phyloP scores from a whole-genome alignment of 2,888 invertebrate species.

The Dyspetes luteomarginatus region DNA sequence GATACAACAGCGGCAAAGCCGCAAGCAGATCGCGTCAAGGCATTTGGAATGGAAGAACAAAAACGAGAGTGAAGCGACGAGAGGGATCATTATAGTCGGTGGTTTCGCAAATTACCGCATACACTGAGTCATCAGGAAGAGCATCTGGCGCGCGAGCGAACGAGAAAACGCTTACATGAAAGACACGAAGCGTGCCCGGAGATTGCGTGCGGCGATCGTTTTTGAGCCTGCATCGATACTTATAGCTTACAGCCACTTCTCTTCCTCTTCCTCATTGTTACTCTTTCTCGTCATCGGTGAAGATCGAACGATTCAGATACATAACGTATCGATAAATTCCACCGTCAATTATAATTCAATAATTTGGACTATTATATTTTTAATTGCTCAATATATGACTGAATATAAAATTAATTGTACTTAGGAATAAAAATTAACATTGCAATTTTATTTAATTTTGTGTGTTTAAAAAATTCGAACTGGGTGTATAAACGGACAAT shows the following conservation, averaged over 20 bases:
- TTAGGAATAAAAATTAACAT: background rate
- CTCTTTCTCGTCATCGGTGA: constrained; percentile 24
- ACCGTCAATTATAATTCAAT: too few species aligned
- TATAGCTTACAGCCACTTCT: background rate
- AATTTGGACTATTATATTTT: too few species aligned
- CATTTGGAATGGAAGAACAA: background rate
- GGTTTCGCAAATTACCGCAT: constrained; percentile 79
- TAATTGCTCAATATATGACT: too few species aligned
- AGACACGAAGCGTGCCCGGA: constrained; percentile 74
- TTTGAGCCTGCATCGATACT: constrained; percentile 33
- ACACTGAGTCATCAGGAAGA: constrained; percentile 71
- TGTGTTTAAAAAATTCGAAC: background rate
- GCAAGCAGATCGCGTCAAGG: constrained; percentile 11
- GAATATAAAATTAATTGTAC: background rate
- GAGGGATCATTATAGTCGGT: constrained; percentile 74
- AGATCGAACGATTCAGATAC: constrained; percentile 47
- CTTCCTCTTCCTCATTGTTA: constrained; percentile 29
- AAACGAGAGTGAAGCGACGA: constrained; percentile 61
- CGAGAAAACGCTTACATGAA: constrained; percentile 28
- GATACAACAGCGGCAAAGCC: constrained; percentile 24
- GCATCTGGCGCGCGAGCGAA: constrained; percentile 77
- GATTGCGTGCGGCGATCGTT: constrained; percentile 68
- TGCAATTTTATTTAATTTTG: too few species aligned
- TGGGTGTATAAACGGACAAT: too few species aligned
- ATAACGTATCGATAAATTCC: too few species aligned